Conservation (phyloP, 2,888 invertebrate genomes). For the Ceraclea dissimilis region DNA sequence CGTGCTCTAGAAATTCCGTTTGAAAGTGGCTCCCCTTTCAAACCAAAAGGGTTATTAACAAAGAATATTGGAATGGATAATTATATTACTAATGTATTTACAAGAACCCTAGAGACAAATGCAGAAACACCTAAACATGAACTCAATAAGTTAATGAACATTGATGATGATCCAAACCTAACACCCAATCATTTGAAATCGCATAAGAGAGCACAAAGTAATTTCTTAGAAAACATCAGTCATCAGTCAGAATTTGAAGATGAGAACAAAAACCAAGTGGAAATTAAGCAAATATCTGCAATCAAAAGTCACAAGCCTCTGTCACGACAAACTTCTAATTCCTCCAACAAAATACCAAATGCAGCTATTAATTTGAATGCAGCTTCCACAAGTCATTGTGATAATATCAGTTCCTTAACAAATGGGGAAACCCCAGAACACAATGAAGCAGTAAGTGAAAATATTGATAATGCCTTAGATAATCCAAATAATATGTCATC, state of each 20-base stretch:
- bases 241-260: conserved; percentile 46
- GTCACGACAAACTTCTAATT: conserved; percentile 54
- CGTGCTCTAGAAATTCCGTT: conserved; percentile 39
- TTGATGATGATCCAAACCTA: conserved; percentile 34
- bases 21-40: conserved; percentile 39
- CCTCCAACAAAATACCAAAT: conserved; percentile 32
- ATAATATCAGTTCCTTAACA: conserved; percentile 2
- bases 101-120: conserved; percentile 36
- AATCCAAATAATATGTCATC: conserved; percentile 22
- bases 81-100: conserved; percentile 60
- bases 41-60: conserved; percentile 52
- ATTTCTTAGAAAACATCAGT: conserved; percentile 44
- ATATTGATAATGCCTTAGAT: not conserved
- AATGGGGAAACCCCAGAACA: conserved; percentile 7
- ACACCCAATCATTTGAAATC: conserved; percentile 42
- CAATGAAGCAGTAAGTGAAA: conserved; percentile 3
- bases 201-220: conserved; percentile 45
- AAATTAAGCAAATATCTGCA: conserved; percentile 43
- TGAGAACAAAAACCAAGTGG: conserved; percentile 45
- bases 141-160: conserved; percentile 26
- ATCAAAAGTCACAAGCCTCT: conserved; percentile 62
- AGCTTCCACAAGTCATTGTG: conserved; percentile 15
- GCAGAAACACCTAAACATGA: conserved; percentile 21
- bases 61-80: conserved; percentile 66
- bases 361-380: conserved; percentile 19